Conservation (phyloP, 2,888 invertebrate genomes). For the Drosophila neonasuta region DNA sequence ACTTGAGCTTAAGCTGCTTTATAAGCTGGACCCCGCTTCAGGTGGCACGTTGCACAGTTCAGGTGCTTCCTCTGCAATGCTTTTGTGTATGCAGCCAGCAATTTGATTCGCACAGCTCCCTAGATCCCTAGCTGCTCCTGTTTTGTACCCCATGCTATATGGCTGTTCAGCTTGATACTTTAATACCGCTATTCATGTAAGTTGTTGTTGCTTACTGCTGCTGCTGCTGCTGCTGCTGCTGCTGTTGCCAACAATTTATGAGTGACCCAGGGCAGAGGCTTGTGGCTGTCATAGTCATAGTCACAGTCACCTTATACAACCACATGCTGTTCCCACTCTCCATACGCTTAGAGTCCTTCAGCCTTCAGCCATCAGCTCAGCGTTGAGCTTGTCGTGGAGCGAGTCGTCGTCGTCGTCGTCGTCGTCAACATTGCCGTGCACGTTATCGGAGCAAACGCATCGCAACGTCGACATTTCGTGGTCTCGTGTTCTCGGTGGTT, state of each 20-base stretch:
- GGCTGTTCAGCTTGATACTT: conserved; percentile 59
- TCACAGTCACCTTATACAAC: conserved; percentile 3
- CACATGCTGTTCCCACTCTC: not conserved
- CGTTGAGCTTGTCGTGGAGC: not conserved
- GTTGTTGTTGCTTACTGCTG: conserved; percentile 32
- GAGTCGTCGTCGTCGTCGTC: conserved; percentile 1
- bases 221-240: conserved; percentile 11
- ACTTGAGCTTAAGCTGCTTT: conserved; percentile 49
- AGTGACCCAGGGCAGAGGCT: conserved; percentile 42
- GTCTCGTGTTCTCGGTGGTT: conserved; percentile 13
- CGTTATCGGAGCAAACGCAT: conserved; percentile 48
- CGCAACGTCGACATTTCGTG: conserved; percentile 25
- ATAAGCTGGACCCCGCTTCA: conserved; percentile 41
- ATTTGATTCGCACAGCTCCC: conserved; percentile 51
- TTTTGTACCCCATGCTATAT: not conserved
- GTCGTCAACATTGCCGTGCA: conserved; percentile 47
- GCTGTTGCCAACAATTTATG: conserved; percentile 57
- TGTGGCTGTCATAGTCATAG: conserved; percentile 16
- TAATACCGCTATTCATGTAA: conserved; percentile 69
- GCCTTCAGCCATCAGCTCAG: not conserved
- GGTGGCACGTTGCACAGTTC: conserved; percentile 16
- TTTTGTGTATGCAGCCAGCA: conserved; percentile 41
- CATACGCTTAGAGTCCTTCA: not conserved
- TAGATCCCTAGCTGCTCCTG: not conserved
- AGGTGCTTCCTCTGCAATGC: conserved; percentile 23